These are phyloP conservation scores for Sitta europaea DNA, from an alignment of 2,113 vertebrate species.

Conservation along the genomic window DNA sequence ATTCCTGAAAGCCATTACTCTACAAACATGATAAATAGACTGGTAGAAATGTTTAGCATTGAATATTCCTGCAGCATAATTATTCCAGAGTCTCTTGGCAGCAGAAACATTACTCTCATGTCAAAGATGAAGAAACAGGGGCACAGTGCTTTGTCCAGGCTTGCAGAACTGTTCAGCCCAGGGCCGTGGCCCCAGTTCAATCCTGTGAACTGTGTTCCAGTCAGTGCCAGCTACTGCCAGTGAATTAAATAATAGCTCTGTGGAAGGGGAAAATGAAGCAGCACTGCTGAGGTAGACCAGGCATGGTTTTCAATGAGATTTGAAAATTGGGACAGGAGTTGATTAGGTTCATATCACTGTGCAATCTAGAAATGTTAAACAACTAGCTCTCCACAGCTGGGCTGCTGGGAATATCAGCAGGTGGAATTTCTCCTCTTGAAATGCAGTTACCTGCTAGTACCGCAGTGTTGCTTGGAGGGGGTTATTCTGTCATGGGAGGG, in stretches of 20 bases:
- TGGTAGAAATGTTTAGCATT: background rate
- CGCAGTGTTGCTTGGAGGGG: background rate
- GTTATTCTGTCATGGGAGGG: background rate
- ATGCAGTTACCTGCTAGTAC: background rate
- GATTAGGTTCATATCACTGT: background rate
- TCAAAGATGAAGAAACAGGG: background rate
- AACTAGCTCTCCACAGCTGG: background rate
- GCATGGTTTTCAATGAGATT: background rate
- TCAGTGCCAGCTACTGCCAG: background rate
- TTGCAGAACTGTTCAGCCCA: background rate
- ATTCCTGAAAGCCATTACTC: background rate
- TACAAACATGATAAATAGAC: background rate
- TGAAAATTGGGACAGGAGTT: background rate
- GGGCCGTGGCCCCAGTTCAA: background rate
- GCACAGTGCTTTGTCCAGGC: background rate
- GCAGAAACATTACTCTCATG: background rate
- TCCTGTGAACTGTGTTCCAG: background rate
- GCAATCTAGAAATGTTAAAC: constrained; percentile 2
- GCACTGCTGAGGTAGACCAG: background rate
- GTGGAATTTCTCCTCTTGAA: background rate
- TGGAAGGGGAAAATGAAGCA: constrained; percentile 4
- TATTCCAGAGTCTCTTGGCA: background rate
- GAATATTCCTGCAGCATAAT: background rate
- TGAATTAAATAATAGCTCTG: background rate
- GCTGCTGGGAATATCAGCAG: background rate